Base-by-base conservation (phyloP, 2,113 vertebrate genomes). In the Callaeas wilsoni region DNA sequence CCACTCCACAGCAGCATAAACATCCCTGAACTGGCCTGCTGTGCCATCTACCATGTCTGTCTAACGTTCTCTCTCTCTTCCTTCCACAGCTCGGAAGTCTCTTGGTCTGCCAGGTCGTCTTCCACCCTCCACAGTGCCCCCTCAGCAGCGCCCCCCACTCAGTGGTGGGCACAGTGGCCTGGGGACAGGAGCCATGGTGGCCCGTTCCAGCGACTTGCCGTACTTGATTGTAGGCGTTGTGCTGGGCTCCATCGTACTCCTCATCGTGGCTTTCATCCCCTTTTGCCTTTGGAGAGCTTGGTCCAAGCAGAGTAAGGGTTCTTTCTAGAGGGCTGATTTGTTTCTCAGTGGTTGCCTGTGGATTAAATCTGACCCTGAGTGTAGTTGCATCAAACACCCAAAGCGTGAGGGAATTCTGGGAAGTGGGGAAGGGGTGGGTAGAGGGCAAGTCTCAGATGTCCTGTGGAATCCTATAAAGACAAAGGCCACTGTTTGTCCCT, bases 241-340 rank as follows among this genome's bases (percentile, higher is more conserved):
- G 76, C 96, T 99, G 84, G 99, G 99, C 75, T 98, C 99, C 13
- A 97, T 99, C 0, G 99, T 99, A 55, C 99, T 99, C 94, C 98
- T 99, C 97, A 99, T 99, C 0, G 99, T 99, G 8, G 98, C 99
- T 84, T 99, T 99, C 98, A 99, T 99, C 96, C 99, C 99, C 29
- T 99, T 99, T 97, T 99, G 99, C 91, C 97, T 99, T 53, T 99
- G 99, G 99, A 98, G 99, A 95, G 98, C 99, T 52, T 99, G 99
- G 99, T 98, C 99, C 95, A 99, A 99, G 91, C 99, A 99, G 96
- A 99, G 99, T 99, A 97, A 99, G 99, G 89, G 53, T 32, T 78
- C 27, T 37, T 93, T 82, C 77, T n/a, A 41, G 25, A 25, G 50
- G 71, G 17, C 26, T 76, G 46, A 39, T 74, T n/a, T 69, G 55